Evolutionary conservation across 2,113 vertebrate genomes (phyloP), one percentile per base, ranked within the genome.

Genomic region (Erythrocercus mccallii): DNA sequence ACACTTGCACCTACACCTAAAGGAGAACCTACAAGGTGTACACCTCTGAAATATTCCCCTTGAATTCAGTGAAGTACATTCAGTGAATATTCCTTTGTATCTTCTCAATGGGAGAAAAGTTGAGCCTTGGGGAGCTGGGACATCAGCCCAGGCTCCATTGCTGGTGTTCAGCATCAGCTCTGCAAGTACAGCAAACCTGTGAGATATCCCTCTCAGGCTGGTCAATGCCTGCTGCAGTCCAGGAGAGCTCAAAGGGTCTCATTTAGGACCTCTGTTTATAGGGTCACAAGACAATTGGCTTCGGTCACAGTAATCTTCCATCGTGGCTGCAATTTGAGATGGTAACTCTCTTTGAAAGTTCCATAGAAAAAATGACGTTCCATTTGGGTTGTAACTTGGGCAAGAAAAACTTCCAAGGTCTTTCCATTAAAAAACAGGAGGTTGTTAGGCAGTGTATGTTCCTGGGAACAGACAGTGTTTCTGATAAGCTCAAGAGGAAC

Each of bases 301-400:
- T 57, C 50, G 37, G 12, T 33, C 22, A 65, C 3, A 27, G 12
- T 11, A 65, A 44, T 44, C 33, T 42, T 72, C 66, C 31, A 57
- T 11, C 58, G 31, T 24, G 44, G 31, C 22, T 0, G 0, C 27
- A 57, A 5, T 50, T 33, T 50, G 50, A 27, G 22, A 13, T 50
- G 35, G 15, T 9, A 19, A 23, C 9, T 42, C 54, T 22, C 20
- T 48, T 27, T 33, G 25, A 19, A 57, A 65, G 18, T 30, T 64
- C 1, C 0, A 37, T 35, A 11, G 19, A 14, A 72, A 57, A 72
- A 42, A 37, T 7, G 6, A 3, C 42, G 7, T 27, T 81, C 66
- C 21, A 33, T 31, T 65, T 42, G 35, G 18, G 31, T 27, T 57
- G 3, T 12, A 37, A 57, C 13, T 15, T 31, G 33, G 51, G 51